Conservation (phyloP, 2,888 invertebrate genomes). For the Cataglyphis albicans region DNA sequence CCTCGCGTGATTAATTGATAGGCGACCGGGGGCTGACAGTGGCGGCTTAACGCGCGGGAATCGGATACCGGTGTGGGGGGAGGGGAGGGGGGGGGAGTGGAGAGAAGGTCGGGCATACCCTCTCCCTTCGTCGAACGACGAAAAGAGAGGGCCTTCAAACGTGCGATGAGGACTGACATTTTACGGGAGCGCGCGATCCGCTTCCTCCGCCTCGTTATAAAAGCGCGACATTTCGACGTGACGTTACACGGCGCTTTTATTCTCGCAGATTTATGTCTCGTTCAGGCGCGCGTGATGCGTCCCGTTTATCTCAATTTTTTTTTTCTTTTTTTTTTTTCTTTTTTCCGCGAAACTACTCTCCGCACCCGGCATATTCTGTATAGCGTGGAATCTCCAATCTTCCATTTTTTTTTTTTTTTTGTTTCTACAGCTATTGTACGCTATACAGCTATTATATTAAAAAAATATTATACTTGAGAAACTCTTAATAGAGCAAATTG, state of each 20-base stretch:
- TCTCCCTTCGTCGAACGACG: neutral
- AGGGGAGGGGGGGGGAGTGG: neutral
- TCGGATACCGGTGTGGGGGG: too few relatives aligned
- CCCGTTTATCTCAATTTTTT: constrained; percentile 17
- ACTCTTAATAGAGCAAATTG: too few relatives aligned
- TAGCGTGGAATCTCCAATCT: neutral
- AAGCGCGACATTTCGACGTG: constrained; percentile 41
- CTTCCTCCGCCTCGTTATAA: constrained; percentile 16
- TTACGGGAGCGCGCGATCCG: constrained; percentile 15
- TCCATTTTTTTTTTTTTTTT: neutral
- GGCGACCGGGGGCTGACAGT: constrained; percentile 23
- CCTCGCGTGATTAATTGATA: constrained; percentile 59
- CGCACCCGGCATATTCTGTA: neutral
- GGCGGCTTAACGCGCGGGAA: constrained; percentile 28
- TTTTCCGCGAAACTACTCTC: constrained; percentile 4
- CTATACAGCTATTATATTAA: too few relatives aligned
- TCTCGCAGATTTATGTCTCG: constrained; percentile 38
- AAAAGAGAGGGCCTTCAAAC: neutral
- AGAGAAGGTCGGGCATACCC: too few relatives aligned
- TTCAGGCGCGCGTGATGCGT: neutral
- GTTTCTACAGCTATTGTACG: neutral
- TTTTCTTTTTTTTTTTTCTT: neutral
- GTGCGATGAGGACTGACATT: constrained; percentile 27
- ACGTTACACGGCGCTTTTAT: constrained; percentile 21
- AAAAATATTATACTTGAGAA: too few relatives aligned